Base-by-base conservation (phyloP, 2,888 invertebrate species). In the Loripinus fragilis region DNA sequence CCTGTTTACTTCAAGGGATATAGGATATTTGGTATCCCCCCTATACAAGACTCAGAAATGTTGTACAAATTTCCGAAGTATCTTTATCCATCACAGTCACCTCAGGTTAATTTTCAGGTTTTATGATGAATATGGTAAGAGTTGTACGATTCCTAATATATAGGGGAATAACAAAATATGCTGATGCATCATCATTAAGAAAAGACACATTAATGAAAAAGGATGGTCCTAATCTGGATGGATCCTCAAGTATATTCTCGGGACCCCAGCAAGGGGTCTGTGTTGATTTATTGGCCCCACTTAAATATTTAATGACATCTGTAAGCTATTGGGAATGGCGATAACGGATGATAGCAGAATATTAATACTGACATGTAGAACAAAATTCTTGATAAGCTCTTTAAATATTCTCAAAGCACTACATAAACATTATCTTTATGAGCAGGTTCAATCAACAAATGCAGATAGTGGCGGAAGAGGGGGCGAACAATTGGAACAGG, bases 271-370 rank as follows among this genome's bases (percentile, higher is more conserved):
- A 60, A 8, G 60, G 60, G 60, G 30, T 60, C 23, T 60, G 33
- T 30, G 60, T 30, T 60, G 60, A 60, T 60, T 60, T 60, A 60
- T 60, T n/a, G 60, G 30, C 33, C 60, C 30, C 60, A n/a, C 60
- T 60, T 60, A 60, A 60, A 60, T 60, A 17, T 60, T 60, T 60
- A 60, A 60, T 60, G 60, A 60, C 60, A 60, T 60, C 60, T 60
- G 60, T 60, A 60, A 60, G 33, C 60, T 60, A 60, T 60, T 33
- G 60, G 20, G 33, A 33, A 20, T n/a, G 17, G 33, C 17, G 60
- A 60, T 60, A 60, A 60, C 30, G 60, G 7, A 60, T 60, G 60
- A 60, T 60, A 60, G 33, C 5, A 20, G 33, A 60, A 60, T 60
- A 60, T 60, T 60, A 60, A 60, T 60, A 33, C 30, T 60, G 60